Evolutionary conservation across 2,113 vertebrate genomes (phyloP).

Genomic region (Chionis minor): DNA sequence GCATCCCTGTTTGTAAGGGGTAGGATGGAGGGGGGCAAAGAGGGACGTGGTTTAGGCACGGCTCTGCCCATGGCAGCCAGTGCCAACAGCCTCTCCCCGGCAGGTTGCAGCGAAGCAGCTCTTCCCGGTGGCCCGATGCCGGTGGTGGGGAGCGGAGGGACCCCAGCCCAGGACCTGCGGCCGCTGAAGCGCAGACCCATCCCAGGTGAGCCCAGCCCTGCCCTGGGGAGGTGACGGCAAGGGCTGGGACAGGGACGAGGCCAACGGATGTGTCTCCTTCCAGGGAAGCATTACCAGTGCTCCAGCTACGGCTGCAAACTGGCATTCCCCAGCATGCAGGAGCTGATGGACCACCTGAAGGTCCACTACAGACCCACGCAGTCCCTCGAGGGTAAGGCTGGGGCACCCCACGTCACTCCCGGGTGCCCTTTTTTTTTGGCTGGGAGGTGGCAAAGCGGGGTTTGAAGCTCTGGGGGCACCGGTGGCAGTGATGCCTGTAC

Average conservation of each 20-base stretch:
- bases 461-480: not conserved
- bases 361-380: conserved; percentile 79
- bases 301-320: conserved; percentile 78
- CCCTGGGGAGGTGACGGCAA: not conserved
- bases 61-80: too few species aligned
- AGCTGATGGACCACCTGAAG: conserved; percentile 77
- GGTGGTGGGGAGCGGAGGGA: not conserved
- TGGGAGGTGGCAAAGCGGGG: not conserved
- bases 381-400: conserved; percentile 76
- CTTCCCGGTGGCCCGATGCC: not conserved
- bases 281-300: conserved; percentile 78
- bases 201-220: conserved; percentile 44
- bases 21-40: not conserved
- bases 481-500: not conserved
- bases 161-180: conserved; percentile 34
- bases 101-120: conserved; percentile 23
- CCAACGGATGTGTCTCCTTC: not conserved
- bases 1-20: not conserved
- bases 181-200: conserved; percentile 47
- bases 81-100: accelerated
- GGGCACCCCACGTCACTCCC: accelerated
- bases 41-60: not conserved
- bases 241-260: accelerated
- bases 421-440: too few species aligned
- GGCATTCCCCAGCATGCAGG: conserved; percentile 76